Conservation (phyloP, 2,888 invertebrate species). For the Metacarcinus magister region DNA sequence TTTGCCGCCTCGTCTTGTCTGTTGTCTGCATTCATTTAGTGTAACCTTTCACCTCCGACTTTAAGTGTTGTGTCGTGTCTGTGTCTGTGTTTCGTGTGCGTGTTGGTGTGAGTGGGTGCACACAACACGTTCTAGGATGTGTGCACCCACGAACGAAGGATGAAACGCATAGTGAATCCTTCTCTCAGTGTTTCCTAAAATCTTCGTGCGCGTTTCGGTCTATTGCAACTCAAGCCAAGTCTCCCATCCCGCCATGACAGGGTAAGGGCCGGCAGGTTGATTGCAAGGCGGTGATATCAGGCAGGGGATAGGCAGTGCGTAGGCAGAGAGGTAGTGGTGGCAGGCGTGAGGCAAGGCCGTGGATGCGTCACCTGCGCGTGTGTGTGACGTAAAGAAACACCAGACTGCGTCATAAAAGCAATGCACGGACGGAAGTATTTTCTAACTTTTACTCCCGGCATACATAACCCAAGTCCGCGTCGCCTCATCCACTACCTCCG, state of each 20-base stretch:
- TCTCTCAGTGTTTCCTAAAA: neutral
- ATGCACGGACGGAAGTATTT: neutral
- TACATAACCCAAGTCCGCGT: neutral
- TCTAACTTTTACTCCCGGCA: neutral
- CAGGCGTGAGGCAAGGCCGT: neutral
- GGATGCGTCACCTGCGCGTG: constrained; percentile 9
- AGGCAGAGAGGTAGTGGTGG: neutral
- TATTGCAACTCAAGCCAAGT: neutral
- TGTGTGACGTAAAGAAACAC: neutral
- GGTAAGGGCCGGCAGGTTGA: neutral
- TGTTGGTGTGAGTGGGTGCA: neutral
- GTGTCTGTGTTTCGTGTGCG: constrained; percentile 1
- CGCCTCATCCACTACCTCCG: neutral
- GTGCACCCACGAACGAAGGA: neutral
- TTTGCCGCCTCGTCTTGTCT: neutral
- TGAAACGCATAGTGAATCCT: neutral
- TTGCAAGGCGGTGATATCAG: neutral
- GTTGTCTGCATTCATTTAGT: neutral
- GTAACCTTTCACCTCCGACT: constrained; percentile 3
- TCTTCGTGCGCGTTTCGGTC: neutral
- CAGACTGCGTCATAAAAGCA: neutral
- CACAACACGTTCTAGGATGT: neutral
- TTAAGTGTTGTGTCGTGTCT: neutral
- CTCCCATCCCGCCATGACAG: neutral
- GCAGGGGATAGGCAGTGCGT: neutral